Base-by-base conservation (phyloP, 2,888 invertebrate genomes). In the Parnassius smintheus region DNA sequence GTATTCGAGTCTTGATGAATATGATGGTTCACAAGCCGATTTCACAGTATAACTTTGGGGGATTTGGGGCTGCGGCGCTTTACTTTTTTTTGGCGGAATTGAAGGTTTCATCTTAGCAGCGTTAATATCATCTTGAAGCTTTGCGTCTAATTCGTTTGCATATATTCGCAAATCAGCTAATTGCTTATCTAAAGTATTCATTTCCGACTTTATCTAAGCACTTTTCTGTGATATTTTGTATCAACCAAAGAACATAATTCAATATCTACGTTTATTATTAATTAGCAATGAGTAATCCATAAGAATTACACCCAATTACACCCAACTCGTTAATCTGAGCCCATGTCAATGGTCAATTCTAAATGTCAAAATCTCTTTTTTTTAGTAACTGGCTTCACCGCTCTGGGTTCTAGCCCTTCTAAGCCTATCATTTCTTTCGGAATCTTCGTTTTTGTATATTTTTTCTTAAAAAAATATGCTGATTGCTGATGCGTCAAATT, bases 21-120 rank as follows among this genome's bases (percentile, higher is more conserved):
- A 96, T 7, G 95, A 95, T 0, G 96, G 96, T 75, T 95, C 95
- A 65, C 95, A 93, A 18, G 95, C 93, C 65, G 94, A 94, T 80
- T 95, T 95, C 64, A 96, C 92, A 44, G 93, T 93, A 75, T 94
- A 95, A 82, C 96, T 96, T 83, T 96, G 95, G 62, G 96, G 96
- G 78, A 96, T 95, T 94, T 91, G 91, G 57, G 91, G 91, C 67
- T 84, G 76, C 58, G 91, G 91, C 51, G 86, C 78, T 72, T 91
- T 91, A 72, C 77, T 86, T 78, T 89, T 91, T 80, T 91, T 91
- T 59, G 91, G 91, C 67, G 91, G 91, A 67, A 91, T 87, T 53
- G 85, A 83, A 57, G 91, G 91, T 86, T 89, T 91, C 75, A 80
- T 85, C 75, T 84, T 88, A n/a, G 87, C 78, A 57, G 88, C 82